phyloP scores from a whole-genome alignment of 2,888 invertebrate species.

The Copidosoma aretas region DNA sequence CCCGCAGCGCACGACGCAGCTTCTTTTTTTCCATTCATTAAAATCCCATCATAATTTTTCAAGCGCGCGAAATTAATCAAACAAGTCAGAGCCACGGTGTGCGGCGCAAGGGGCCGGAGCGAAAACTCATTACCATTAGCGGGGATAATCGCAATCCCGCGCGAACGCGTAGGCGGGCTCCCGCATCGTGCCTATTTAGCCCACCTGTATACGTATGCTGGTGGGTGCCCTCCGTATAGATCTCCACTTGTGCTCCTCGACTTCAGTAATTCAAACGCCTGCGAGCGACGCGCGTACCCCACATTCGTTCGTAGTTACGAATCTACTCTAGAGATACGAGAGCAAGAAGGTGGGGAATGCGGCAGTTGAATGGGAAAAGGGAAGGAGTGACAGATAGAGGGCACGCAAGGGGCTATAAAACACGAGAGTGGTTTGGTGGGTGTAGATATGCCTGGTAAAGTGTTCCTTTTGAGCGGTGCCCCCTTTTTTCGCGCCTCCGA shows the following conservation, averaged over 20 bases:
- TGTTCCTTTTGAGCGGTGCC: no score
- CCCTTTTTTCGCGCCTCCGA: no score
- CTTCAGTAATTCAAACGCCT: neutral
- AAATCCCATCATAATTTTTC: neutral
- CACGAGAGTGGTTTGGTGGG: no score
- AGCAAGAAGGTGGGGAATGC: no score
- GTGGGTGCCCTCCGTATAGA: neutral
- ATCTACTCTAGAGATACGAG: no score
- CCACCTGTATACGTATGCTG: neutral
- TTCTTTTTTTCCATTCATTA: neutral
- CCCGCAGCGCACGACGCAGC: neutral
- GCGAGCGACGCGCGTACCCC: neutral
- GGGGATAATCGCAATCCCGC: neutral
- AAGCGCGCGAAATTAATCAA: neutral
- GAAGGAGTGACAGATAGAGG: no score
- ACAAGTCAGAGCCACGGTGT: neutral
- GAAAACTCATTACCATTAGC: slow-evolving; percentile 1
- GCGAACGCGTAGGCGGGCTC: neutral
- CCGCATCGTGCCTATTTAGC: neutral
- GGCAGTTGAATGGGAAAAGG: no score
- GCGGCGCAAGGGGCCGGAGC: neutral
- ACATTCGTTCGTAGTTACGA: no score
- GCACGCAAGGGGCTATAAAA: no score
- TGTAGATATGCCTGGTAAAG: no score
- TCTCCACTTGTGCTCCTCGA: neutral